Conservation (phyloP, 2,888 invertebrate genomes). For the Druceiella hillmani region DNA sequence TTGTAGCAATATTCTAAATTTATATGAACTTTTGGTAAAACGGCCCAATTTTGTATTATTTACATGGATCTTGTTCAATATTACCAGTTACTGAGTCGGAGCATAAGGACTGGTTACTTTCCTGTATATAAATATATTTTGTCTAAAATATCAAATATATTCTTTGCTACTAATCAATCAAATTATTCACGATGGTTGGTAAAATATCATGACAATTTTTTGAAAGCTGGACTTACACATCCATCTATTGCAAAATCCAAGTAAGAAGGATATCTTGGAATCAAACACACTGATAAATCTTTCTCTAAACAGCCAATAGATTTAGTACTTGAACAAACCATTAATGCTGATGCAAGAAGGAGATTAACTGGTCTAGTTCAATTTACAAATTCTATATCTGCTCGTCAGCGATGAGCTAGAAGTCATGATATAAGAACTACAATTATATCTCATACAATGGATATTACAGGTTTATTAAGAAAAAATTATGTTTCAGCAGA, state of each 20-base stretch:
- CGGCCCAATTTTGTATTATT: too few relatives aligned
- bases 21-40: too few relatives aligned
- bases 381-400: slow-evolving; percentile 22
- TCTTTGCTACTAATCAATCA: too few relatives aligned
- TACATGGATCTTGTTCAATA: too few relatives aligned
- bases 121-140: too few relatives aligned
- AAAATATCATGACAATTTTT: too few relatives aligned
- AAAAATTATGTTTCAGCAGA: slow-evolving; percentile 25
- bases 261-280: slow-evolving; percentile 6
- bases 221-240: slow-evolving; percentile 4
- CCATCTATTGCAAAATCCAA: slow-evolving; percentile 2
- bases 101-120: too few relatives aligned
- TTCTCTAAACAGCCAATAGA: slow-evolving; percentile 16
- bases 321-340: slow-evolving; percentile 28
- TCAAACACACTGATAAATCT: slow-evolving; percentile 8
- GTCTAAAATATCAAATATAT: too few relatives aligned
- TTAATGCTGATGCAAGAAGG: slow-evolving; percentile 30
- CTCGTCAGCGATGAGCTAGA: slow-evolving; percentile 22
- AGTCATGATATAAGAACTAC: slow-evolving; percentile 24
- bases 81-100: too few relatives aligned
- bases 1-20: too few relatives aligned
- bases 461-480: slow-evolving; percentile 19
- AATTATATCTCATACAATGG: slow-evolving; percentile 20
- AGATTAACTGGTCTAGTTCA: slow-evolving; percentile 26
- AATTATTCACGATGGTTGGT: too few relatives aligned